Evolutionary conservation across 2,797 vertebrate genomes (phyloP).

Genomic region (Cephalopachus bancanus): DNA sequence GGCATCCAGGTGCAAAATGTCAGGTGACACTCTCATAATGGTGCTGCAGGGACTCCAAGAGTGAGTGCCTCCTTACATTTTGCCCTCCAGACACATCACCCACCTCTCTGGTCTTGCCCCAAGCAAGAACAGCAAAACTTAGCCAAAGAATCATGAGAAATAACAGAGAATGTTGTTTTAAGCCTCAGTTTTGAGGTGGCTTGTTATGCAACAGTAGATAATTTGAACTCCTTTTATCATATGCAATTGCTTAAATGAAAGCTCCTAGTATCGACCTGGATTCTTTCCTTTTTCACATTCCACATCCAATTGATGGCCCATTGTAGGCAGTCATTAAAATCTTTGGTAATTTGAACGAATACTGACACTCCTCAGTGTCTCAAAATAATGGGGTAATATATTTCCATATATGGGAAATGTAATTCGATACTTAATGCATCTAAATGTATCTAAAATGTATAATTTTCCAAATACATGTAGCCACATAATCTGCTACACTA

Average conservation of each 20-base stretch:
- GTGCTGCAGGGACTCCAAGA: background rate
- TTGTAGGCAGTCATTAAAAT: background rate
- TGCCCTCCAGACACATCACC: background rate
- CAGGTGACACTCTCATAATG: background rate
- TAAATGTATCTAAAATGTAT: too few species aligned
- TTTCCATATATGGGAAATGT: too few species aligned
- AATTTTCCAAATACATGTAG: background rate
- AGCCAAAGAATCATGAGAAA: background rate
- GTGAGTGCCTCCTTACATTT: background rate
- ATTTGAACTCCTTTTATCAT: conserved; percentile 18
- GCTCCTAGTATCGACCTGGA: background rate
- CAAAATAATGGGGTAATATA: background rate
- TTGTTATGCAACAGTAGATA: background rate
- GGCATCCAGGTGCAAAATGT: background rate
- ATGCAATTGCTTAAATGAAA: background rate
- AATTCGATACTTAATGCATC: too few species aligned
- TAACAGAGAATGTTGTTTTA: background rate
- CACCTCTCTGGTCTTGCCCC: background rate
- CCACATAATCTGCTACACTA: background rate
- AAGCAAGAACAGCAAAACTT: background rate
- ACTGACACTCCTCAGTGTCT: background rate
- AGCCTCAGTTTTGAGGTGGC: background rate
- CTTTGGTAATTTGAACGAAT: background rate
- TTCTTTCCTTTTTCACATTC: background rate
- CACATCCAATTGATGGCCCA: background rate